Evolutionary conservation across 2,888 invertebrate species (phyloP).

Genomic region (Crossocerus cetratus): DNA sequence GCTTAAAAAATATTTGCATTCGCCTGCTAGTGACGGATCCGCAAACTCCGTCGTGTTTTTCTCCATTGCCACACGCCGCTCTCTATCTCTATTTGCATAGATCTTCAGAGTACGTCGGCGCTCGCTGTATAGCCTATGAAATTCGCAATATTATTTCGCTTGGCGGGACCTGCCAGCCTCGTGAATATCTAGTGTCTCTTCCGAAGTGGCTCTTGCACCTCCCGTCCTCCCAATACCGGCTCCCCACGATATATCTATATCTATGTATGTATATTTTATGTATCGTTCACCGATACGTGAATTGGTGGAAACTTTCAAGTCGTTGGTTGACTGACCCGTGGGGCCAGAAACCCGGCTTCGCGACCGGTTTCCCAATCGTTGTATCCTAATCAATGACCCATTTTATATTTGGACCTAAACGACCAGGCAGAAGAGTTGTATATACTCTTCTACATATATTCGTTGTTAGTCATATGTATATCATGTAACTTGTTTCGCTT

Average conservation of each 20-base stretch:
- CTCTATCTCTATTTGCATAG: constrained; percentile 64
- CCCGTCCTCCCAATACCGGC: constrained; percentile 2
- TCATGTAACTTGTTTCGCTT: too few species aligned
- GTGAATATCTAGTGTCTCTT: constrained; percentile 45
- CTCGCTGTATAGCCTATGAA: constrained; percentile 46
- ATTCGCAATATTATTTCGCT: constrained; percentile 58
- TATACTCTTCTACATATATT: too few species aligned
- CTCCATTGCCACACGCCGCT: constrained; percentile 48
- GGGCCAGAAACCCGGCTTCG: too few species aligned
- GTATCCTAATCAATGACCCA: too few species aligned
- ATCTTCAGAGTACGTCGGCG: constrained; percentile 53
- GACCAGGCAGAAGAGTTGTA: not conserved
- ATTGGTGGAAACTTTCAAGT: constrained; percentile 27
- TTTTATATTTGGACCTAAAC: not conserved
- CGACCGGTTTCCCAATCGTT: too few species aligned
- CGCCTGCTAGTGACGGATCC: constrained; percentile 57
- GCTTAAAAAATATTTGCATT: constrained; percentile 69
- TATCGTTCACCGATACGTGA: constrained; percentile 33
- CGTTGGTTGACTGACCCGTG: too few species aligned
- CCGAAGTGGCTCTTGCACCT: constrained; percentile 28
- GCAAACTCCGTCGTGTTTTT: constrained; percentile 57
- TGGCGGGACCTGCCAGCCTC: constrained; percentile 17
- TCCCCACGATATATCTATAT: constrained; percentile 9
- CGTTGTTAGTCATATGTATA: too few species aligned
- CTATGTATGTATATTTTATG: constrained; percentile 44